Evolutionary conservation across 2,888 invertebrate genomes (phyloP), one percentile per base, ranked within the genome.

Genomic region (Erebia epiphron): DNA sequence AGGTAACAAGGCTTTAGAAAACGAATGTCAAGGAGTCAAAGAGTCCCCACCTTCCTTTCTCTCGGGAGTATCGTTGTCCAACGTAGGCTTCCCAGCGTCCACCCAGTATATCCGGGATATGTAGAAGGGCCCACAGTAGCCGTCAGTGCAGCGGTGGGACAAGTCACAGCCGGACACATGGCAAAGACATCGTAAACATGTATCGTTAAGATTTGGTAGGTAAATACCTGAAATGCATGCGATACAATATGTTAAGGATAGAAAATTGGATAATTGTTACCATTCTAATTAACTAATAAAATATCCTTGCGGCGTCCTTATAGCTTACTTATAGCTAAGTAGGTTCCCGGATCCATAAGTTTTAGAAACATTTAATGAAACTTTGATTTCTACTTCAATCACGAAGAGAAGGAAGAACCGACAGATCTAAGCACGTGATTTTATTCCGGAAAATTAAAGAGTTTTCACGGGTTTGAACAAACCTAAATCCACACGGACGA

Each of bases 81-180:
- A 79, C 2, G 94, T 94, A 2, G 94, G 92, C 77, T 94, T 94
- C 1, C 94, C 95, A 2, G 95, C 95, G 75, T 96, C 96, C 4
- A 92, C 90, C 96, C 96, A 96, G 83, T 95, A 95, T 7, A 95
- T 90, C 76, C 93, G 88, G 63, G 95, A 94, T 75, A 95, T 94
- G 83, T 94, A 94, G 85, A 94, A 95, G 0, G 95, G 95, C 0
- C 95, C 95, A 79, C 95, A 95, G 82, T 95, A 95, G 0, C 94
- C 95, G 0, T 85, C 89, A 0, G 84, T 83, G 81, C 95, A 95
- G 4, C 93, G 94, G 67, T 92, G 86, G 0, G 91, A 87, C 67
- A 91, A 78, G 80, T 95, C 92, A 74, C 95, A 95, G 1, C 92
- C 92, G 0, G 94, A 90, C n/a, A 95, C 94, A 77, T 94, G 88